Evolutionary conservation across 2,113 vertebrate species (phyloP), one percentile per base, ranked within the genome.

Genomic region (Eurypyga helias): DNA sequence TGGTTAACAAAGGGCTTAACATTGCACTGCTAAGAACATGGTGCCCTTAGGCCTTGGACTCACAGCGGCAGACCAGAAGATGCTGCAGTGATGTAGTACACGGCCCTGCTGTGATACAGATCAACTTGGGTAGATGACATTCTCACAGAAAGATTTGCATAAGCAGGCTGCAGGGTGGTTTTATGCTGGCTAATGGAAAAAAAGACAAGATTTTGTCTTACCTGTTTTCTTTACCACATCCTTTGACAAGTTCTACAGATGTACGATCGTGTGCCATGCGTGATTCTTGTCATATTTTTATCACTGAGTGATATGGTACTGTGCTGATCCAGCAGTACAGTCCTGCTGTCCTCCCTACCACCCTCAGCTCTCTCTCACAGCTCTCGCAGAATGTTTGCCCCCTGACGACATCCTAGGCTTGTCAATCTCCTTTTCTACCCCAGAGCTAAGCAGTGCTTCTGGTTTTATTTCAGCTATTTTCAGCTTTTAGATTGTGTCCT

Each of bases 251-350:
- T 71, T 64, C 57, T 86, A 12, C 17, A 67, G 48, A 80, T 80
- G 1, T 25, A 7, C 0, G 0, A 36, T 55, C 6, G 17, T 9
- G 21, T 33, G 13, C 4, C 8, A 10, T 43, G 20, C 2, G 2
- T 0, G 4, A 16, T 36, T 73, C 36, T 48, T 20, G 24, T 72
- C 81, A 81, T 48, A 51, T 65, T 69, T 55, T 76, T 48, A 48
- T 65, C 54, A 34, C 18, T 31, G 38, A 41, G 14, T 71, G 17
- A 16, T 19, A 49, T 55, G 15, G 17, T 57, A 51, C 25, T 34
- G 8, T 57, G 20, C 16, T 52, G 29, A 55, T 83, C 16, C 31
- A 55, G 45, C 65, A n/a, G 10, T 43, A 31, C 7, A 24, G 24
- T 48, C 16, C 64, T 64, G 16, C 34, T 1, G 3, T 6, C 15